Evolutionary conservation across 2,797 vertebrate species (phyloP).

Genomic region (Botia kubotai): DNA sequence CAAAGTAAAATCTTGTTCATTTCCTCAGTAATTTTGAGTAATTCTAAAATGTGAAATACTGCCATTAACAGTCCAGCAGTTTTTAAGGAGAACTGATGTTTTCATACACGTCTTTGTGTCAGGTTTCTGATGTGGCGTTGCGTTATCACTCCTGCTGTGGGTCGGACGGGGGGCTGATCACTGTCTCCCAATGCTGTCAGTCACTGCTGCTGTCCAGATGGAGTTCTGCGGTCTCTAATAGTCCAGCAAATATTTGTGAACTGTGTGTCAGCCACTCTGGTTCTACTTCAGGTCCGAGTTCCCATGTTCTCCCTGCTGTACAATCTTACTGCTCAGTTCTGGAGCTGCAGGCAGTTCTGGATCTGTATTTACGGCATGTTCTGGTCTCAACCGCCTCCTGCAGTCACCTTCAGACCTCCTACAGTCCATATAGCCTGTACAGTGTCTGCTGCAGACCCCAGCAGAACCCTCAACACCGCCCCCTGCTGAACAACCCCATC

Average conservation of each 20-base stretch:
- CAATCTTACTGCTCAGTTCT: slow-evolving; percentile 74
- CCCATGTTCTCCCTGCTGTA: slow-evolving; percentile 51
- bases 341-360: slow-evolving; percentile 77
- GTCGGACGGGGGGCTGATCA: slow-evolving; percentile 5
- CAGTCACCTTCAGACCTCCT: slow-evolving; percentile 82
- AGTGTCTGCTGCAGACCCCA: slow-evolving; percentile 90
- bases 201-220: slow-evolving; percentile 79
- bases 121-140: slow-evolving; percentile 90
- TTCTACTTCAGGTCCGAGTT: slow-evolving; percentile 23
- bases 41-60: no score
- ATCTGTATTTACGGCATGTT: slow-evolving; percentile 78
- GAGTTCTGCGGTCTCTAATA: slow-evolving; percentile 69
- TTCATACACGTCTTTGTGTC: slow-evolving; percentile 11
- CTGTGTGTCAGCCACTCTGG: slow-evolving; percentile 82
- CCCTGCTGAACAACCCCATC: slow-evolving; percentile 69
- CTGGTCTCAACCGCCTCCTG: slow-evolving; percentile 72
- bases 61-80: no score
- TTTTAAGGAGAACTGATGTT: not conserved
- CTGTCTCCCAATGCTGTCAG: slow-evolving; percentile 83
- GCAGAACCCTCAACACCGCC: not conserved
- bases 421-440: slow-evolving; percentile 86
- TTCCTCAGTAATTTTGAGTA: not conserved
- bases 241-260: slow-evolving; percentile 81
- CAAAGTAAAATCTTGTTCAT: no score
- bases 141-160: slow-evolving; percentile 88